phyloP scores from a whole-genome alignment of 2,888 invertebrate species.

The Gnatocerus cornutus region DNA sequence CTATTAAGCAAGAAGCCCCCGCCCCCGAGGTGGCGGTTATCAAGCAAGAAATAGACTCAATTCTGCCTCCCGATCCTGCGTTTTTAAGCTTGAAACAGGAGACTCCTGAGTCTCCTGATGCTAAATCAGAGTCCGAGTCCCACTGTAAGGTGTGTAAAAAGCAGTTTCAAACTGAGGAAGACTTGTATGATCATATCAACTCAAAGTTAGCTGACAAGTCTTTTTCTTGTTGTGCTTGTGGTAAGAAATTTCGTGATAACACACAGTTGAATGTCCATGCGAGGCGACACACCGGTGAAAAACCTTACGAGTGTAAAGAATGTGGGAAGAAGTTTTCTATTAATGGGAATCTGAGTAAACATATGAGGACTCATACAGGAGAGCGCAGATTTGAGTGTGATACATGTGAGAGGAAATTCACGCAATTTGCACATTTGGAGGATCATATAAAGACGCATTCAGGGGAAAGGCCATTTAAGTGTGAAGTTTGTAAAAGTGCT shows the following conservation, averaged over 20 bases:
- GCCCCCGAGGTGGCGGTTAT: neutral
- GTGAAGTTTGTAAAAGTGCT: conserved; percentile 64
- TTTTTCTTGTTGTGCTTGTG: conserved; percentile 65
- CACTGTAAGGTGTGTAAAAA: conserved; percentile 63
- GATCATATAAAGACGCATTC: conserved; percentile 67
- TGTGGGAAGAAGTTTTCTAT: conserved; percentile 66
- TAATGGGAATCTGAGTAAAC: conserved; percentile 67
- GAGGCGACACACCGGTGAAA: conserved; percentile 67
- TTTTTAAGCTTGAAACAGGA: neutral
- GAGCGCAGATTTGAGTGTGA: conserved; percentile 64
- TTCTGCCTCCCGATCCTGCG: neutral
- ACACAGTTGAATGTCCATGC: conserved; percentile 65
- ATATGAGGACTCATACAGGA: conserved; percentile 66
- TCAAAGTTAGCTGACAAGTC: conserved; percentile 54
- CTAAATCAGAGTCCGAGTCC: neutral
- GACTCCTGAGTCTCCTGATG: neutral
- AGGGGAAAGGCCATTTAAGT: conserved; percentile 64
- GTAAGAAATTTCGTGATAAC: conserved; percentile 65
- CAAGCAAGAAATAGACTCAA: conserved; percentile 5
- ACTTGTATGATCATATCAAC: conserved; percentile 59
- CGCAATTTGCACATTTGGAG: conserved; percentile 66
- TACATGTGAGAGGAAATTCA: conserved; percentile 65
- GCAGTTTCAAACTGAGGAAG: conserved; percentile 55
- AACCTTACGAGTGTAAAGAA: conserved; percentile 64
- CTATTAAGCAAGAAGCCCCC: neutral